A percentile compares a stretch with the other conserved stretches of the same genome.
Evolutionary conservation across 1,140 invertebrate species (phyloP).

Genomic region (Polypedilum vanderplanki): DNA sequence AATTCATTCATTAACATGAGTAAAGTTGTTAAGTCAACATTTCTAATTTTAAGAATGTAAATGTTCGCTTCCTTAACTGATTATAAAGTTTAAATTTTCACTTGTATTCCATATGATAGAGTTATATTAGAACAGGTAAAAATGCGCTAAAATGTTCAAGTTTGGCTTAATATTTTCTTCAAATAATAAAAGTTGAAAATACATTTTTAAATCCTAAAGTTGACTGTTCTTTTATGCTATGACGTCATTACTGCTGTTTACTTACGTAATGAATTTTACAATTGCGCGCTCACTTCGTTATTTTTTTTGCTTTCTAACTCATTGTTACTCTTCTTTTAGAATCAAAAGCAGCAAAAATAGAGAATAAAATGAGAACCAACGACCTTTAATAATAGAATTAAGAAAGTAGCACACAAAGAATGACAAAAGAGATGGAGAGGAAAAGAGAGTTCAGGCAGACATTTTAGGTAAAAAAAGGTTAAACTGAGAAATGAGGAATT

Average conservation of each 20-base stretch:
- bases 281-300: background rate
- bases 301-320: background rate
- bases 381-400: conserved; percentile 14
- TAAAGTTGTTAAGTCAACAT: too few relatives aligned
- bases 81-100: too few relatives aligned
- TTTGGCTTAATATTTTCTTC: too few relatives aligned
- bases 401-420: background rate
- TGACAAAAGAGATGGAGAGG: background rate
- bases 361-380: background rate
- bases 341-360: background rate
- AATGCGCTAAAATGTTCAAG: too few relatives aligned
- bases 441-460: background rate
- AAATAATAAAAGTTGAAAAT: too few relatives aligned
- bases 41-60: too few relatives aligned
- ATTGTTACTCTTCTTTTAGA: background rate
- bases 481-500: background rate
- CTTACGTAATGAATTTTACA: background rate
- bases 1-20: too few relatives aligned
- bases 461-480: background rate
- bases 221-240: background rate
- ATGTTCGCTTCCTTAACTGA: too few relatives aligned
- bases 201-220: too few relatives aligned
- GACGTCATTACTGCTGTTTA: background rate
- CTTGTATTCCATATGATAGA: too few relatives aligned
- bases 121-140: too few relatives aligned